These are phyloP conservation scores for Amblyraja radiata DNA, from an alignment of 2,797 vertebrate species.

Conservation along the genomic window DNA sequence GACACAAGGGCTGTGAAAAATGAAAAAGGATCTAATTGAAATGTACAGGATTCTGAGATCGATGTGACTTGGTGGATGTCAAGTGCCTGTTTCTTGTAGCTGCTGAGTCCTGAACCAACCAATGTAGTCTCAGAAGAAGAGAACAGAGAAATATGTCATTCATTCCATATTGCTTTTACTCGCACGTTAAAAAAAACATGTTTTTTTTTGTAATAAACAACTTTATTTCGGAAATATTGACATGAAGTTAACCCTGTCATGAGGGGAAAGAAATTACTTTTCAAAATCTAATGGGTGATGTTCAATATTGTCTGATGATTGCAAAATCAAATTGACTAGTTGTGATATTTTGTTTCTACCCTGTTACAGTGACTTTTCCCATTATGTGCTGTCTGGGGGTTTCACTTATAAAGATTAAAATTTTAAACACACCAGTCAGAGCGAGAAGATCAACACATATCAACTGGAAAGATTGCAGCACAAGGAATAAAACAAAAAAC, in stretches of 20 bases:
- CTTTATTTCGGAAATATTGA: background rate
- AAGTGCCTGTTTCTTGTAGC: too few relatives aligned
- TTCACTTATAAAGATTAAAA: background rate
- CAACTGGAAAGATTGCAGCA: background rate
- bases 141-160: background rate
- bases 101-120: too few relatives aligned
- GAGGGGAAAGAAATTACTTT: background rate
- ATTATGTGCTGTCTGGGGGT: background rate
- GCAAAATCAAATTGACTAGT: background rate
- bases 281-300: background rate
- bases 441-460: background rate
- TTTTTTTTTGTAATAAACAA: background rate
- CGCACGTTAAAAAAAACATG: background rate
- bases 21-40: too few relatives aligned
- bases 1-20: too few relatives aligned
- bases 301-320: background rate
- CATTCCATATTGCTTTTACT: background rate
- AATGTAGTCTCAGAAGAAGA: too few relatives aligned
- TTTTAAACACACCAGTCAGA: background rate
- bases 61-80: too few relatives aligned
- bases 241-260: background rate
- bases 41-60: too few relatives aligned
- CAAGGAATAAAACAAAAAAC: background rate
- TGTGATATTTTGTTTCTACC: too few relatives aligned
- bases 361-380: slow-evolving; percentile 1